Conservation (phyloP, 2,888 invertebrate genomes). For the Parthenolecanium corni region DNA sequence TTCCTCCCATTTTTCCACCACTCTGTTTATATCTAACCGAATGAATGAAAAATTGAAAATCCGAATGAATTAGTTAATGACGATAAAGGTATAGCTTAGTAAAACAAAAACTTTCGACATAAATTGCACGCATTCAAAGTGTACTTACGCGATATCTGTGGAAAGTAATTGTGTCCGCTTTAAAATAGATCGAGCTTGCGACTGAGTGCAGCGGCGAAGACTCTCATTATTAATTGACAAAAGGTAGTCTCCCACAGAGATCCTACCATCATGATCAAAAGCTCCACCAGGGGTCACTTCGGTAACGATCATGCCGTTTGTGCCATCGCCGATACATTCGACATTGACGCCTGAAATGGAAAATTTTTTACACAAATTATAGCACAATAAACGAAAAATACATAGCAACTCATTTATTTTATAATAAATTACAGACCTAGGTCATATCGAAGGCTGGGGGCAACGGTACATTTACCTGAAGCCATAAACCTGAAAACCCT, state of each 20-base stretch:
- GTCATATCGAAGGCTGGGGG: no score
- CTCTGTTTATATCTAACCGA: not conserved
- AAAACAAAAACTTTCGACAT: no score
- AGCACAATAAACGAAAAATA: no score
- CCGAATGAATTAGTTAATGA: no score
- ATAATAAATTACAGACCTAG: no score
- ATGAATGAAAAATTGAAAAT: no score
- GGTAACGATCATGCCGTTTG: constrained; percentile 43
- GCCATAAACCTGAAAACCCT: no score
- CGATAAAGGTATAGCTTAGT: no score
- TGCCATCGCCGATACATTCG: constrained; percentile 46
- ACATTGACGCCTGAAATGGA: constrained; percentile 43
- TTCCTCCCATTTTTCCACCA: not conserved
- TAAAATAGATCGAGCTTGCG: constrained; percentile 48
- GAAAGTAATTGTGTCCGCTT: constrained; percentile 46
- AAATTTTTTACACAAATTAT: not conserved
- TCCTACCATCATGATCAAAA: constrained; percentile 46
- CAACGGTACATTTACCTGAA: no score
- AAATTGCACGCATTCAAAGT: not conserved
- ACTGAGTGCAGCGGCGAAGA: constrained; percentile 45
- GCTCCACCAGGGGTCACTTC: constrained; percentile 40
- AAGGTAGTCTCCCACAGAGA: constrained; percentile 47
- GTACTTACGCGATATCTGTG: constrained; percentile 45
- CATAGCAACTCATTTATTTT: no score
- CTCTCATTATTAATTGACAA: constrained; percentile 48